A percentile compares a stretch with the other conserved stretches of the same genome.
phyloP scores from a whole-genome alignment of 2,888 invertebrate genomes.

The Drosophila nr. medialis region DNA sequence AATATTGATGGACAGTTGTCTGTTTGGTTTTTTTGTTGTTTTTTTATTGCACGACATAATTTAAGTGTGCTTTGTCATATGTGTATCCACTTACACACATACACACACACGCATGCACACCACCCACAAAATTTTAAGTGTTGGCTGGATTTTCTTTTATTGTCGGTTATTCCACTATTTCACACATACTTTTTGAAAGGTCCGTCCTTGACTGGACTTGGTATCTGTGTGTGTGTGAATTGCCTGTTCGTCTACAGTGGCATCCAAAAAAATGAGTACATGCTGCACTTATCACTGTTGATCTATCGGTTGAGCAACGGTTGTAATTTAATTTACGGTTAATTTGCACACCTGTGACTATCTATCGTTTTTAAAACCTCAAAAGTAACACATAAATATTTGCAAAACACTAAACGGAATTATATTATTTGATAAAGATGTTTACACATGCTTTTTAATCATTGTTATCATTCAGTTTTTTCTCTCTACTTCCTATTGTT shows the following conservation, averaged over 20 bases:
- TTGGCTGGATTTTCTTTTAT: constrained; percentile 36
- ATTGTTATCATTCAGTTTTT: not conserved
- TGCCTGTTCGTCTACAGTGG: constrained; percentile 26
- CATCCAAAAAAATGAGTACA: constrained; percentile 23
- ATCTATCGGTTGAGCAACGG: not conserved
- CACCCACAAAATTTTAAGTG: constrained; percentile 47
- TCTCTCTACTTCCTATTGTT: not conserved
- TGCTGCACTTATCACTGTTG: constrained; percentile 17
- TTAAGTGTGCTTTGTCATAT: constrained; percentile 54
- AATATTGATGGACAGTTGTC: constrained; percentile 24
- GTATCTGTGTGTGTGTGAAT: constrained; percentile 20
- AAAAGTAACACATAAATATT: not conserved
- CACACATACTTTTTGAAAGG: constrained; percentile 61
- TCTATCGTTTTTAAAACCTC: constrained; percentile 12
- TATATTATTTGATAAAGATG: constrained; percentile 2
- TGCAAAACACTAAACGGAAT: not conserved
- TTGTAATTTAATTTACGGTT: not conserved
- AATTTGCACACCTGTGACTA: constrained; percentile 8
- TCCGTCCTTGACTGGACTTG: constrained; percentile 47
- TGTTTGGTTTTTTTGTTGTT: constrained; percentile 24
- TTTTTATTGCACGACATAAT: constrained; percentile 65
- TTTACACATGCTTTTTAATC: not conserved
- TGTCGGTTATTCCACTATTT: constrained; percentile 43
- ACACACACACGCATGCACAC: constrained; percentile 19
- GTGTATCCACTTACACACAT: constrained; percentile 26